Evolutionary conservation across 2,888 invertebrate genomes (phyloP).

Genomic region (Drymonia ruficornis): DNA sequence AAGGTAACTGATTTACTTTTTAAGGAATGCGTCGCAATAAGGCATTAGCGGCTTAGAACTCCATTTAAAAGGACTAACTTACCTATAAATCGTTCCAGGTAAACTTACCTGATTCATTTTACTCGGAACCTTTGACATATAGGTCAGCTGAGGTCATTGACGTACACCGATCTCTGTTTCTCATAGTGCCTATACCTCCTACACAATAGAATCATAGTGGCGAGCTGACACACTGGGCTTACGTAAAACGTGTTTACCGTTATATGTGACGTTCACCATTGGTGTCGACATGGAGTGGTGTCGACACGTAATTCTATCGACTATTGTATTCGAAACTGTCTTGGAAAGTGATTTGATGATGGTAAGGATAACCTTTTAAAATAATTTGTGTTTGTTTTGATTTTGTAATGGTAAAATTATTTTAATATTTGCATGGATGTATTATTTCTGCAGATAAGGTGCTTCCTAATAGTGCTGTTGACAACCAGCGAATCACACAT

Average conservation of each 20-base stretch:
- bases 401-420: too few species aligned
- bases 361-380: too few species aligned
- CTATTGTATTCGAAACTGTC: neutral
- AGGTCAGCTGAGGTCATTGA: conserved; percentile 16
- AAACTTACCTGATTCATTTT: neutral
- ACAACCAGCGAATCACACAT: too few species aligned
- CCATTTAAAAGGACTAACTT: too few species aligned
- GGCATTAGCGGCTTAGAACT: too few species aligned
- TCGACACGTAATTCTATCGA: neutral
- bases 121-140: neutral
- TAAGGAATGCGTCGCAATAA: too few species aligned
- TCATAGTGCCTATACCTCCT: neutral
- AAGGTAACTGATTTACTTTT: too few species aligned
- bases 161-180: conserved; percentile 8
- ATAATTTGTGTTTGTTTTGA: too few species aligned
- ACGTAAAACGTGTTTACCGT: conserved; percentile 46
- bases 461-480: too few species aligned
- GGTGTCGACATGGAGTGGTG: conserved; percentile 22
- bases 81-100: neutral
- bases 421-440: too few species aligned
- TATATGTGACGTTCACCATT: conserved; percentile 33
- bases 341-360: neutral
- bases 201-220: conserved; percentile 57
- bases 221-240: conserved; percentile 46
- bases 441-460: too few species aligned